Conservation (phyloP, 64 coral and sea anemone species). For the Montipora sp. region DNA sequence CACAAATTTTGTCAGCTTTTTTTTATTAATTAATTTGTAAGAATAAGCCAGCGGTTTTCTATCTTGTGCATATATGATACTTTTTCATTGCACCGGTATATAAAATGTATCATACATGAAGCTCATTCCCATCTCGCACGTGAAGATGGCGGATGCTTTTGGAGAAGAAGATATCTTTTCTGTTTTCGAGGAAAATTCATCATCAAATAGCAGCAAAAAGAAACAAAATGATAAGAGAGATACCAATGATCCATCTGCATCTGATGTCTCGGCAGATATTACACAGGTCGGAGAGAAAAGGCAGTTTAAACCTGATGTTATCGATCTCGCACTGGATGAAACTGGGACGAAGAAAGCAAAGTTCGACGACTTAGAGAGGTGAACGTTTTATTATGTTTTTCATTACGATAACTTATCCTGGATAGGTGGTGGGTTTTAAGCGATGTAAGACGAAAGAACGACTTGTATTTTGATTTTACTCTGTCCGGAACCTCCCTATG, state of each 20-base stretch:
- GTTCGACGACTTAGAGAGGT: conserved; percentile 86
- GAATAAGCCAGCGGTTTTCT: too few species aligned
- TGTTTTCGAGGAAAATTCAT: conserved; percentile 85
- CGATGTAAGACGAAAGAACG: too few species aligned
- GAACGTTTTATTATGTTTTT: too few species aligned
- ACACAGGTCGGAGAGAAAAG: conserved; percentile 64
- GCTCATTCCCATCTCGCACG: not conserved
- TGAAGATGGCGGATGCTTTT: conserved; percentile 93
- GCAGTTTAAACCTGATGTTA: conserved; percentile 67
- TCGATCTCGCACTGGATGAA: conserved; percentile 50
- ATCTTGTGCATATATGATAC: too few species aligned
- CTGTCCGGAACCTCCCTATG: too few species aligned
- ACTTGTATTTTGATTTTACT: too few species aligned
- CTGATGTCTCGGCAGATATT: not conserved
- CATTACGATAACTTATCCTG: too few species aligned
- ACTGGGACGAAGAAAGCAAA: conserved; percentile 72
- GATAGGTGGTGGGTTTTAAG: too few species aligned
- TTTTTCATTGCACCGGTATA: too few species aligned
- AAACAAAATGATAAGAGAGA: conserved; percentile 42
- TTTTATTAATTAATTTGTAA: too few species aligned
- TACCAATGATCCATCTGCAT: conserved; percentile 3
- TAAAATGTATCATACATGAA: not conserved
- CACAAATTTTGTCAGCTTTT: too few species aligned
- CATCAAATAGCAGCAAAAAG: conserved; percentile 58
- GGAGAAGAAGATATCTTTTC: conserved; percentile 87